A percentile compares a stretch with the other conserved stretches of the same genome.
phyloP scores from a whole-genome alignment of 2,113 vertebrate genomes.

The Sminthopsis crassicaudata region DNA sequence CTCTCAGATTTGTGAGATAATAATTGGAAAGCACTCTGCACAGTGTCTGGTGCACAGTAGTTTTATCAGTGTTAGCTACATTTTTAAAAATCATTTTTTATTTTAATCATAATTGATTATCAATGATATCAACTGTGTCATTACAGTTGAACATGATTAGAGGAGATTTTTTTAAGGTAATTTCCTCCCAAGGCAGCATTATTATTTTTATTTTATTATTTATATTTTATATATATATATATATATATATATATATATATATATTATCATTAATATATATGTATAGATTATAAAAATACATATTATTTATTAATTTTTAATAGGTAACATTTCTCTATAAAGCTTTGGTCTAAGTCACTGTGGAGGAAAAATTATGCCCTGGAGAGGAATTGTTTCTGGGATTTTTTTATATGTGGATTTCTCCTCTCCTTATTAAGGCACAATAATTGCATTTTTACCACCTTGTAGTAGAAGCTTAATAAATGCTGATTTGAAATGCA shows the following conservation, averaged over 20 bases:
- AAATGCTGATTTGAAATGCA: not conserved
- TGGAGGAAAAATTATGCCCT: not conserved
- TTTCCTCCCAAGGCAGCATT: not conserved
- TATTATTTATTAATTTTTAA: not conserved
- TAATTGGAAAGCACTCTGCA: not conserved
- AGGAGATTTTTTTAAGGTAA: not conserved
- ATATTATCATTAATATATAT: too few species aligned
- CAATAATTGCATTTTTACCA: not conserved
- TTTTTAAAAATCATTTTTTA: too few species aligned
- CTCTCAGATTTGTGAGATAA: not conserved
- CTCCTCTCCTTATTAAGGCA: not conserved
- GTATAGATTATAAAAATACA: too few species aligned
- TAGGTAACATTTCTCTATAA: not conserved
- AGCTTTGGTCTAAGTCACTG: not conserved
- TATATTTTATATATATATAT: too few species aligned
- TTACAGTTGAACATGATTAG: not conserved
- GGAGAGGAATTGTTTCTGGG: not conserved
- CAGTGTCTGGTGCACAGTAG: too few species aligned
- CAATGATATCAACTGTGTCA: not conserved
- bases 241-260: too few species aligned
- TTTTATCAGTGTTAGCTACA: not conserved
- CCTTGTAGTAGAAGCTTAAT: not conserved
- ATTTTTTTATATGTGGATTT: not conserved
- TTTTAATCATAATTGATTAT: not conserved
- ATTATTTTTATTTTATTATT: too few species aligned